These are phyloP conservation scores for Fratercula arctica DNA, from an alignment of 2,797 vertebrate species.

Conservation along the genomic window DNA sequence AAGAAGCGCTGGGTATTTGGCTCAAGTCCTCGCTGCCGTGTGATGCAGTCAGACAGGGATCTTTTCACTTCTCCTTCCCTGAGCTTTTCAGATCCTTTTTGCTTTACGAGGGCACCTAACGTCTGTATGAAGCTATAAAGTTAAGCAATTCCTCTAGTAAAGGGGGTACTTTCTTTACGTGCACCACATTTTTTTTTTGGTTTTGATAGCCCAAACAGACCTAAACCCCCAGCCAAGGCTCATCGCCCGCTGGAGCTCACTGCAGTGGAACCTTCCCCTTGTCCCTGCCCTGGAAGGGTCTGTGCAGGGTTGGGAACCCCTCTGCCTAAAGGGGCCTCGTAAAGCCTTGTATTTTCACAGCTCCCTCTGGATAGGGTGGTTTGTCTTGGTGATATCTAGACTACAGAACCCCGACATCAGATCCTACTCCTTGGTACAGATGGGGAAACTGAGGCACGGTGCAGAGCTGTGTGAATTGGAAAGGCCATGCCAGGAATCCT, in stretches of 20 bases:
- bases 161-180: background rate
- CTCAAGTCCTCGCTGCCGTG: background rate
- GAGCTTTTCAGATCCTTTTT: conserved; percentile 46
- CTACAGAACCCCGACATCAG: background rate
- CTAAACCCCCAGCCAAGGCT: background rate
- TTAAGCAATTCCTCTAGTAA: background rate
- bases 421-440: background rate
- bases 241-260: background rate
- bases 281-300: background rate
- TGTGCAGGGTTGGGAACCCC: background rate
- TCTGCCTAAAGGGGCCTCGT: background rate
- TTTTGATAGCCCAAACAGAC: background rate
- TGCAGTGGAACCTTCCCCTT: background rate
- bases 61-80: background rate
- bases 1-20: background rate
- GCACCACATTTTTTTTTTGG: background rate
- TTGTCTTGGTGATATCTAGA: background rate
- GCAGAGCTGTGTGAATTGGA: background rate
- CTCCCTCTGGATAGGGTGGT: background rate
- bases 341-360: background rate
- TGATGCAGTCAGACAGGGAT: conserved; percentile 3
- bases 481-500: background rate
- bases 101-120: background rate
- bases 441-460: background rate
- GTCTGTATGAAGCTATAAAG: background rate